These are phyloP conservation scores for Drosophila guanche DNA, from an alignment of 1,140 invertebrate genomes.

Conservation along the genomic window DNA sequence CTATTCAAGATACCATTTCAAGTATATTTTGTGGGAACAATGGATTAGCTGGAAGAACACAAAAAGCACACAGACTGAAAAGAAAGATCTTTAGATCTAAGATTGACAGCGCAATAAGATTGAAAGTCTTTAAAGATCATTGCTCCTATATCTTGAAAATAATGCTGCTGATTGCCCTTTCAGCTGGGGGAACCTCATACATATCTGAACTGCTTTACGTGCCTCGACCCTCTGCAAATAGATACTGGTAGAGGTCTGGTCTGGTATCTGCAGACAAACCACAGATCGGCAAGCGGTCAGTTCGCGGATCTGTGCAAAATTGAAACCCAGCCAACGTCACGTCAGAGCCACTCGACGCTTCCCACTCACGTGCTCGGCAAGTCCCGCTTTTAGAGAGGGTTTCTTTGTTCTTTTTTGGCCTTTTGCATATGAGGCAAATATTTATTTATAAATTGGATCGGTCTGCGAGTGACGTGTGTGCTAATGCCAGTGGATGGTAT, in stretches of 20 bases:
- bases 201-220: conserved; percentile 24
- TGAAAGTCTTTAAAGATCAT: too few relatives aligned
- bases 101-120: too few relatives aligned
- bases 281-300: conserved; percentile 40
- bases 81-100: neutral
- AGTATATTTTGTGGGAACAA: conserved; percentile 5
- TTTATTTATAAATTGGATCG: conserved; percentile 62
- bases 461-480: conserved; percentile 48
- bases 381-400: conserved; percentile 49
- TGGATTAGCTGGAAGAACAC: neutral
- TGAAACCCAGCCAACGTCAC: conserved; percentile 34
- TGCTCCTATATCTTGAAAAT: too few relatives aligned
- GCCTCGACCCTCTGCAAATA: conserved; percentile 18
- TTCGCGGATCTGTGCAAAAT: conserved; percentile 8
- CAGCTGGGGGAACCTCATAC: neutral
- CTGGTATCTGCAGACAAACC: conserved; percentile 15
- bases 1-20: neutral
- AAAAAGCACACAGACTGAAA: neutral
- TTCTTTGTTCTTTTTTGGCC: neutral
- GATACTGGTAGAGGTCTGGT: conserved; percentile 31
- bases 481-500: conserved; percentile 51
- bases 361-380: conserved; percentile 50
- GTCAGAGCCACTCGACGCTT: conserved; percentile 33
- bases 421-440: conserved; percentile 42
- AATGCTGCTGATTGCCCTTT: too few relatives aligned